Evolutionary conservation across 2,113 vertebrate genomes (phyloP).

Genomic region (Motacilla tschutschensis): DNA sequence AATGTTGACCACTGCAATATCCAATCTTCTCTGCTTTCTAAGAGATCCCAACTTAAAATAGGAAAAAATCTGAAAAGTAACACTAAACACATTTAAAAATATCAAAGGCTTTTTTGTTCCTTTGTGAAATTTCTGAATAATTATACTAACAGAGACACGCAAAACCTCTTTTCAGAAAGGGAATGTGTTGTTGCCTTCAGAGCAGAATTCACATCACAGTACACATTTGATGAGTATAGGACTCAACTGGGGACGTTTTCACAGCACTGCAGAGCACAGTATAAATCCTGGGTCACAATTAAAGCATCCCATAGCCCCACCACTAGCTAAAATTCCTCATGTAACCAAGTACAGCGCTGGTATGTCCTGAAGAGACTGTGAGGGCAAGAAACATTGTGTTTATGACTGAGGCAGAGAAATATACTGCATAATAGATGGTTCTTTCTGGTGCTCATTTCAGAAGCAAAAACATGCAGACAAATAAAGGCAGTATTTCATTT

Average conservation of each 20-base stretch:
- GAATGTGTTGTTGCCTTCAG: not conserved
- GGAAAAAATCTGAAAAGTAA: not conserved
- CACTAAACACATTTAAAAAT: not conserved
- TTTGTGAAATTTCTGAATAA: not conserved
- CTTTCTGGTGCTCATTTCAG: not conserved
- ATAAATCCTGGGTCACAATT: not conserved
- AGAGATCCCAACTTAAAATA: not conserved
- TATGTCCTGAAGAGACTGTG: not conserved
- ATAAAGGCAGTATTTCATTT: not conserved
- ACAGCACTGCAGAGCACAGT: not conserved
- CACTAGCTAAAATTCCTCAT: not conserved
- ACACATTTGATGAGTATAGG: not conserved
- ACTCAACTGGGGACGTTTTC: not conserved
- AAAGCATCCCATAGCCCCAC: not conserved
- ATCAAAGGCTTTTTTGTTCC: not conserved
- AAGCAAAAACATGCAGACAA: not conserved
- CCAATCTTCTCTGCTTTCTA: not conserved
- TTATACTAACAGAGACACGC: not conserved
- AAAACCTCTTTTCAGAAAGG: not conserved
- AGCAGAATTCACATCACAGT: not conserved
- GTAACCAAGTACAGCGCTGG: rapidly evolving
- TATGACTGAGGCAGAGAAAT: not conserved
- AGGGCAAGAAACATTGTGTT: not conserved
- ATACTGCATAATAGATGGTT: not conserved
- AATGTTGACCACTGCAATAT: not conserved